Evolutionary conservation across 1,140 invertebrate species (phyloP).

Genomic region (Drosophila tropicalis): DNA sequence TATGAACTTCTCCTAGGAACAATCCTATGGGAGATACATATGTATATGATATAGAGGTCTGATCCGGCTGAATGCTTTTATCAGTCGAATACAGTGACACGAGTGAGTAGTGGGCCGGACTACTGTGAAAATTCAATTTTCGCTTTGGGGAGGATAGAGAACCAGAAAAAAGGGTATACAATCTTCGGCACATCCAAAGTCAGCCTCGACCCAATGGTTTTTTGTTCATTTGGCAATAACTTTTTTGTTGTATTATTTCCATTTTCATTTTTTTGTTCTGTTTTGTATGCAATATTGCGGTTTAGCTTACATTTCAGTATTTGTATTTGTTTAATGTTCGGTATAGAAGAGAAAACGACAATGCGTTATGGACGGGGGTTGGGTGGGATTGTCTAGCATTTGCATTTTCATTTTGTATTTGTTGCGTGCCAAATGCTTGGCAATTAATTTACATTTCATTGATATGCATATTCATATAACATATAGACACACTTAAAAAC

Average conservation of each 20-base stretch:
- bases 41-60: too few species aligned
- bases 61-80: too few species aligned
- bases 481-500: background rate
- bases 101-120: too few species aligned
- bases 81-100: too few species aligned
- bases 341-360: background rate
- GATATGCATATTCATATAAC: slow-evolving; percentile 66
- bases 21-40: too few species aligned
- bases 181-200: too few species aligned
- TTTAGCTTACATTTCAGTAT: slow-evolving; percentile 64
- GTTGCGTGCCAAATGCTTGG: slow-evolving; percentile 57
- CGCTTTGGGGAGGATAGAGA: too few species aligned
- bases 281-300: slow-evolving; percentile 45
- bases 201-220: background rate
- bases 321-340: slow-evolving; percentile 48
- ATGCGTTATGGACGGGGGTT: background rate
- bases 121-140: too few species aligned
- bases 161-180: too few species aligned
- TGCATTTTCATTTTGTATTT: slow-evolving; percentile 48
- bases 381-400: slow-evolving; percentile 35
- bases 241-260: background rate
- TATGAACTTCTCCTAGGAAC: too few species aligned
- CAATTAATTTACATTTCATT: slow-evolving; percentile 82
- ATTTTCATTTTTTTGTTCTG: slow-evolving; percentile 22
- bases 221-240: background rate